Conservation (phyloP, 2,888 invertebrate genomes). For the Catonia carolina region DNA sequence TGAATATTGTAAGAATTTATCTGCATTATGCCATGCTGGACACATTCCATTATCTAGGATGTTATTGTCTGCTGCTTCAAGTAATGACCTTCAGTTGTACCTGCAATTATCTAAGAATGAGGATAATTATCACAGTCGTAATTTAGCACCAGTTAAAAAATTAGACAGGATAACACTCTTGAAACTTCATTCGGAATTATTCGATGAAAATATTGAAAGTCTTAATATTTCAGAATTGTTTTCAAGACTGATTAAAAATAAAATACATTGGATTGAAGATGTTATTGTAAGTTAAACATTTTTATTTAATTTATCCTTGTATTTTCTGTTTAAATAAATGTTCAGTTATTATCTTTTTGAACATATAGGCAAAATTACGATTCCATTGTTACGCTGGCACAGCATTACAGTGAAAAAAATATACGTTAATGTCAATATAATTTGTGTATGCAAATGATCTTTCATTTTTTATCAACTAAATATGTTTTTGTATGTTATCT, state of each 20-base stretch:
- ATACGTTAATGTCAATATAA: too few species aligned
- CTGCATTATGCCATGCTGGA: neutral
- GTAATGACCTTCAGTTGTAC: neutral
- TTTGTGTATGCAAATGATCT: too few species aligned
- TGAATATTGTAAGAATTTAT: neutral
- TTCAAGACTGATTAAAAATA: neutral
- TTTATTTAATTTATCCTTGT: too few species aligned
- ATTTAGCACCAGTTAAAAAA: neutral
- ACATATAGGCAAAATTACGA: too few species aligned
- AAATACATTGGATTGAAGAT: constrained; percentile 7
- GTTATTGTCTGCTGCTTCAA: neutral
- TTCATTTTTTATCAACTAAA: too few species aligned
- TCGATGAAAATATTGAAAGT: neutral
- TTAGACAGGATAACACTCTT: neutral
- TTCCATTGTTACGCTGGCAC: too few species aligned
- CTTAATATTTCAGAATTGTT: neutral
- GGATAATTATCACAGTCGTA: neutral
- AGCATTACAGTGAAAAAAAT: too few species aligned
- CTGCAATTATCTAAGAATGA: neutral
- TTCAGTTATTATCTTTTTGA: too few species aligned
- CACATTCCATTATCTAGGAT: neutral
- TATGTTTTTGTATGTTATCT: too few species aligned
- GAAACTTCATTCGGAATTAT: neutral
- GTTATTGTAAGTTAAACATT: neutral
- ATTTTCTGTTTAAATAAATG: too few species aligned